Base-by-base conservation (phyloP, 2,888 invertebrate species). In the Neoaliturus tenellus region DNA sequence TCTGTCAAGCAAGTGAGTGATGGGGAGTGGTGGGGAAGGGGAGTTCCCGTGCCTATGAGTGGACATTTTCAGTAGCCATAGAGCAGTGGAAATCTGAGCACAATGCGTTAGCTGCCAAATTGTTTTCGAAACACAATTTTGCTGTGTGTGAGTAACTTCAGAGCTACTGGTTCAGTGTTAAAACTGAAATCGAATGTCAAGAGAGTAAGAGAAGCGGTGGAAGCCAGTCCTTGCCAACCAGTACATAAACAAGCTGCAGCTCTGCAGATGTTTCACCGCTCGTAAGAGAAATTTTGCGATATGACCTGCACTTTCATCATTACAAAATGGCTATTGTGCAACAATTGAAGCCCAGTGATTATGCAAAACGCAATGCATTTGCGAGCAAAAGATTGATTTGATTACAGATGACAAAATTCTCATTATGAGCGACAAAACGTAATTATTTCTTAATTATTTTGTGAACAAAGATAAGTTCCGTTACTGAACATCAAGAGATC, bases 401-500 rank as follows among this genome's bases (percentile, higher is more conserved):
- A n/a, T 58, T 58, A 23, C 20, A 25, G 80, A 80, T 62, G 39
- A 80, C 8, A 80, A 80, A 58, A 80, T 80, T 80, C 10, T 86
- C 12, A 23, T 85, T 67, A 84, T 48, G 48, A 48, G 85, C 58
- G 87, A 87, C 80, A 85, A 87, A 82, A 86, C 86, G 35, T 87
- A 87, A 87, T 87, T 87, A 71, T 85, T 87, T 84, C 62, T 87
- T 41, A 71, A 85, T 82, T 87, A 86, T 23, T 33, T 28, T 41
- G 86, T 87, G n/a, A 87, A 88, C 81, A 86, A 86, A 78, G 86
- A 87, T 78, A 87, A 88, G 80, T 86, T 31, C 35, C 33, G 80
- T 5, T 80, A 80, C 55, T 80, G 55, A 33, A 55, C 39, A 39
- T 2, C 4, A 33, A 33, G 8, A 2, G 44, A 81, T 25, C 67